Percentiles rank a stretch among this genome's conserved stretches.
These are phyloP conservation scores for Podilymbus podiceps DNA, from an alignment of 2,113 vertebrate species.

Conservation along the genomic window DNA sequence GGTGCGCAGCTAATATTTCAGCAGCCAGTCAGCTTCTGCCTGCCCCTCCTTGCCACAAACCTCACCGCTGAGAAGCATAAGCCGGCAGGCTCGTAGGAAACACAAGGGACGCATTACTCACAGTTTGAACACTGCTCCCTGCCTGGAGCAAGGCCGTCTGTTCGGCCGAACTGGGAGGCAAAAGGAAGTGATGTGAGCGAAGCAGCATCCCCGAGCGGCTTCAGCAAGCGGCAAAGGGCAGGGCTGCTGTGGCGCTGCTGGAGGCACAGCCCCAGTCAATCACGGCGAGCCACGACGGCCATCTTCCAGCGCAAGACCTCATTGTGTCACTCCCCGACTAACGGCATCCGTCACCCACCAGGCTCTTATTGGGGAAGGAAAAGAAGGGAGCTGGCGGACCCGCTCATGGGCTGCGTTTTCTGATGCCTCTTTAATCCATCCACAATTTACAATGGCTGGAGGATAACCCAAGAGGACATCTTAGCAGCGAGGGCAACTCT, in stretches of 20 bases:
- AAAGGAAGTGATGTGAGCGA: slow-evolving; percentile 17
- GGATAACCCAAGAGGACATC: background rate
- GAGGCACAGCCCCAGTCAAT: background rate
- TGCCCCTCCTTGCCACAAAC: background rate
- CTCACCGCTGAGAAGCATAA: background rate
- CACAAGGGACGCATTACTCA: slow-evolving; percentile 28
- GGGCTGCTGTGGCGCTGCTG: background rate
- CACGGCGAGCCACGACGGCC: background rate
- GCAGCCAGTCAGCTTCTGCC: background rate
- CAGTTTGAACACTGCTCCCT: background rate
- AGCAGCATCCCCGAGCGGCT: background rate
- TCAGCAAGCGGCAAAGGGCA: background rate
- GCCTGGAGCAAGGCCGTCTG: background rate
- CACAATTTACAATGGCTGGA: background rate
- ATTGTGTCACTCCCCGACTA: background rate
- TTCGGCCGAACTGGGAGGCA: background rate
- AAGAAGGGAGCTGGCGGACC: background rate
- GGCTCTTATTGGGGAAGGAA: background rate
- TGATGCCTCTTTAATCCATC: background rate
- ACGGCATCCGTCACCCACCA: background rate
- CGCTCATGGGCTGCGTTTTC: background rate
- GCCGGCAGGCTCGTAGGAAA: background rate
- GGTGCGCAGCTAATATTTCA: slow-evolving; percentile 9
- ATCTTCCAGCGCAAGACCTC: background rate
- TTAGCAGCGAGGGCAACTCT: background rate